A percentile compares a stretch with the other conserved stretches of the same genome.
Conservation (phyloP, 2,113 vertebrate species). For the Cyrtonyx montezumae region DNA sequence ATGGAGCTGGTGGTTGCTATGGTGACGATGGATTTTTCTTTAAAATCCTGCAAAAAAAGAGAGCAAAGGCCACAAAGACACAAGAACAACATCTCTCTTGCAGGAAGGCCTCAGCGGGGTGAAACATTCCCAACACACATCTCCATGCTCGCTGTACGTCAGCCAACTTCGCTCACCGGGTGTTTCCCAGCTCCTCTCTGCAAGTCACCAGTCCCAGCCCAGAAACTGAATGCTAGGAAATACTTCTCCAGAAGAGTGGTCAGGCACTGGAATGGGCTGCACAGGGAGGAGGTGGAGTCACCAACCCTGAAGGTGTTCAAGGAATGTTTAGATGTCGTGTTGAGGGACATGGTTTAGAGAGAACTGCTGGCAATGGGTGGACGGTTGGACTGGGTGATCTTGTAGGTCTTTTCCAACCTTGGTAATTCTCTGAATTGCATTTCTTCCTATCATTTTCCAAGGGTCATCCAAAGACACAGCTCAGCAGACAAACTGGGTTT, state of each 20-base stretch:
- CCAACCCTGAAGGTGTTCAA: too few species aligned
- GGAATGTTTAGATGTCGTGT: too few species aligned
- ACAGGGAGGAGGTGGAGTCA: too few species aligned
- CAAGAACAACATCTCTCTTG: not conserved
- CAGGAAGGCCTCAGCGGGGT: not conserved
- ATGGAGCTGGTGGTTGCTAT: constrained; percentile 65
- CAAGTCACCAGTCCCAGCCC: too few species aligned
- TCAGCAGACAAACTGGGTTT: not conserved
- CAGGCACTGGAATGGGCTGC: too few species aligned
- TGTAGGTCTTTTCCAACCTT: too few species aligned
- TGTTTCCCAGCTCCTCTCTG: not conserved
- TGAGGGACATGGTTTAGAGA: too few species aligned
- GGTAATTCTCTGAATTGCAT: too few species aligned
- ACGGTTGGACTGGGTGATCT: too few species aligned
- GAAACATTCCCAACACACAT: not conserved
- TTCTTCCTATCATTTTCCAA: not conserved
- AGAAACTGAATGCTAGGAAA: too few species aligned
- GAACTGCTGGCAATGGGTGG: too few species aligned
- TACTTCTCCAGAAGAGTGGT: too few species aligned
- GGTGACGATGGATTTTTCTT: constrained; percentile 55
- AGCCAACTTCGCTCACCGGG: not conserved
- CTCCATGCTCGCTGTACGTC: rapidly evolving
- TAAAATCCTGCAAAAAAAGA: constrained; percentile 43
- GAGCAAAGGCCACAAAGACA: not conserved
- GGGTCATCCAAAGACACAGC: not conserved